These are phyloP conservation scores for Nansenia antarctica DNA, from an alignment of 2,113 vertebrate genomes.

Conservation along the genomic window DNA sequence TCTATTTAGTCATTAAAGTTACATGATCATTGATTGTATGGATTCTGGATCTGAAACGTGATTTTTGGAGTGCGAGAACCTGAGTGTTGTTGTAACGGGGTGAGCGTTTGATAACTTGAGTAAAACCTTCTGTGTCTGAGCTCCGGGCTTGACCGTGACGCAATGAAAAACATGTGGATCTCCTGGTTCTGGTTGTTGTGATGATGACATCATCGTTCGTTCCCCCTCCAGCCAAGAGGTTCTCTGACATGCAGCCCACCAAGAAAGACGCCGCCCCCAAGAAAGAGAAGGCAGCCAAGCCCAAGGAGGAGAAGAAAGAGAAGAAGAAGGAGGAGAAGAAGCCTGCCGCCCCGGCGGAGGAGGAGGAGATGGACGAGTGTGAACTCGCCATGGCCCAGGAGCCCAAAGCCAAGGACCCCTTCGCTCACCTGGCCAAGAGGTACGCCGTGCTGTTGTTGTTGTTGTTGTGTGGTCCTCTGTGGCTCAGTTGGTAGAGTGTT, in stretches of 20 bases:
- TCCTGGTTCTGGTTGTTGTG: too few species aligned
- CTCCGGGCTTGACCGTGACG: too few species aligned
- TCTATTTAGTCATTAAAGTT: too few species aligned
- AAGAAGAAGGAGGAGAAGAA: slow-evolving; percentile 88
- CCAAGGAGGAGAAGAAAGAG: slow-evolving; percentile 78
- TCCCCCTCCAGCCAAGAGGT: slow-evolving; percentile 82
- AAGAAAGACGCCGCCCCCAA: slow-evolving; percentile 83
- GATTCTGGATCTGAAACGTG: too few species aligned
- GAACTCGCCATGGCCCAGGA: slow-evolving; percentile 86
- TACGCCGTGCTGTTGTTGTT: slow-evolving; percentile 40
- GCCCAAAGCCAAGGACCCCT: slow-evolving; percentile 92
- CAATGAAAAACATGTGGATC: too few species aligned
- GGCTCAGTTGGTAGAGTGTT: too few species aligned
- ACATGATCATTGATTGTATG: too few species aligned
- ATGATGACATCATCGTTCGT: too few species aligned
- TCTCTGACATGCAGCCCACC: slow-evolving; percentile 88
- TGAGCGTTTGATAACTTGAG: too few species aligned
- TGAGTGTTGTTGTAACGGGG: too few species aligned
- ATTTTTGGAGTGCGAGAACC: too few species aligned
- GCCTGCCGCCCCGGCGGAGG: slow-evolving; percentile 72
- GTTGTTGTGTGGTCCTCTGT: background rate
- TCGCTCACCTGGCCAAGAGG: slow-evolving; percentile 88
- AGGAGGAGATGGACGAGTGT: slow-evolving; percentile 88
- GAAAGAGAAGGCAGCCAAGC: slow-evolving; percentile 83
- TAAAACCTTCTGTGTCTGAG: too few species aligned